Evolutionary conservation across 1,140 invertebrate species (phyloP).

Genomic region (Eurosta solidaginis): DNA sequence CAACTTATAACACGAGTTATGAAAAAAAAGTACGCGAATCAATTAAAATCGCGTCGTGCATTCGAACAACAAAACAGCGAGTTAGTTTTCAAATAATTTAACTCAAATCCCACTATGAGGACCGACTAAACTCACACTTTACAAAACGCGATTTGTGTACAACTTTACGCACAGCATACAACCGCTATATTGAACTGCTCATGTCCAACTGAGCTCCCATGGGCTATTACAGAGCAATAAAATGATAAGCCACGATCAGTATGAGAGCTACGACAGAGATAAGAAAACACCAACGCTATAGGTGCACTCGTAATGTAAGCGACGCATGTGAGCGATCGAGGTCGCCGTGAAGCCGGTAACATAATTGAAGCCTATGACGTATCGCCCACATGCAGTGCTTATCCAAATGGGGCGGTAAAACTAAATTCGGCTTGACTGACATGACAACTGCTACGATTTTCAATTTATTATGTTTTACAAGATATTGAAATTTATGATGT

Average conservation of each 20-base stretch:
- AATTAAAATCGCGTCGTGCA: background rate
- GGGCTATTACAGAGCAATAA: background rate
- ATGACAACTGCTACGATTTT: too few relatives aligned
- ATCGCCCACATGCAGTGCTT: too few relatives aligned
- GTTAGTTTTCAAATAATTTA: background rate
- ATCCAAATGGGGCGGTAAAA: too few relatives aligned
- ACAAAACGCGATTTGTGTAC: background rate
- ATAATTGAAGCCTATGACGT: too few relatives aligned
- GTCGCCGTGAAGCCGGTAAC: too few relatives aligned
- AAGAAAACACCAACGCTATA: background rate
- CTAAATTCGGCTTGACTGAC: too few relatives aligned
- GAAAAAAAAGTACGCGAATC: background rate
- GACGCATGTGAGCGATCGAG: too few relatives aligned
- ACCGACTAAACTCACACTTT: background rate
- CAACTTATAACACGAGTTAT: too few relatives aligned
- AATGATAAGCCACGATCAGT: conserved; percentile 10
- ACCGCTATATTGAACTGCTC: background rate
- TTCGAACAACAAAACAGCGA: background rate
- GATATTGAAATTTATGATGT: too few relatives aligned
- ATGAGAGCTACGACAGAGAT: background rate
- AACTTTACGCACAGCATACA: background rate
- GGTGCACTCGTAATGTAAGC: background rate
- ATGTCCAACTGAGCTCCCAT: background rate
- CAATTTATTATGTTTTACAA: too few relatives aligned
- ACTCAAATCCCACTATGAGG: background rate